Conservation (phyloP, 2,888 invertebrate species). For the Tortricodes alternella region DNA sequence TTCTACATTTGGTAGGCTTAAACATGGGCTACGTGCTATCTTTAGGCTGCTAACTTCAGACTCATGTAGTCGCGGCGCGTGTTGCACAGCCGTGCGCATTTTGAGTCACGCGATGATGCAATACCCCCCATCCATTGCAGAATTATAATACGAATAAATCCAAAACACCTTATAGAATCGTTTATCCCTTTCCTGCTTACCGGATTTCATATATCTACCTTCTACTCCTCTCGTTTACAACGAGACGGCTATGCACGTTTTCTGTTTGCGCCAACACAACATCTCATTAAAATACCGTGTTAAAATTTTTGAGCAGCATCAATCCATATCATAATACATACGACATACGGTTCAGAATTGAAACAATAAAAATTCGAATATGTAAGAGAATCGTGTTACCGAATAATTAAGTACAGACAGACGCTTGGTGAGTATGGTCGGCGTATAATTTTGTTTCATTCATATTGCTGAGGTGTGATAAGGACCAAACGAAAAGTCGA, state of each 20-base stretch:
- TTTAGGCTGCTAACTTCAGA: too few relatives aligned
- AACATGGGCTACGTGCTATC: not conserved
- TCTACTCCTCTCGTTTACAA: not conserved
- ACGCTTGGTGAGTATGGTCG: not conserved
- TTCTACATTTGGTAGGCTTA: too few relatives aligned
- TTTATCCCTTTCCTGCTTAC: conserved; percentile 6
- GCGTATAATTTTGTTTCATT: not conserved
- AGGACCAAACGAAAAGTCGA: conserved; percentile 1
- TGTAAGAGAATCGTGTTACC: not conserved
- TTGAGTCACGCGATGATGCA: conserved; percentile 7
- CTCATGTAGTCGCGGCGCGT: not conserved
- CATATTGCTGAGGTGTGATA: not conserved
- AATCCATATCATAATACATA: not conserved
- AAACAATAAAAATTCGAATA: not conserved
- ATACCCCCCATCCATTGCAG: conserved; percentile 13
- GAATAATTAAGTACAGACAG: not conserved
- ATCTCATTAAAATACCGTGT: conserved; percentile 5
- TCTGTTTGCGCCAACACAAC: not conserved
- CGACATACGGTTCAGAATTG: conserved; percentile 5
- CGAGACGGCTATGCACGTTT: not conserved
- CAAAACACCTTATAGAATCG: not conserved
- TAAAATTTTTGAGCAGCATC: not conserved
- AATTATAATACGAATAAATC: conserved; percentile 9
- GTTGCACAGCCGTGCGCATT: not conserved
- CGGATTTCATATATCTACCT: not conserved